phyloP scores from a whole-genome alignment of 2,888 invertebrate species.

The Choristoneura rosaceana region DNA sequence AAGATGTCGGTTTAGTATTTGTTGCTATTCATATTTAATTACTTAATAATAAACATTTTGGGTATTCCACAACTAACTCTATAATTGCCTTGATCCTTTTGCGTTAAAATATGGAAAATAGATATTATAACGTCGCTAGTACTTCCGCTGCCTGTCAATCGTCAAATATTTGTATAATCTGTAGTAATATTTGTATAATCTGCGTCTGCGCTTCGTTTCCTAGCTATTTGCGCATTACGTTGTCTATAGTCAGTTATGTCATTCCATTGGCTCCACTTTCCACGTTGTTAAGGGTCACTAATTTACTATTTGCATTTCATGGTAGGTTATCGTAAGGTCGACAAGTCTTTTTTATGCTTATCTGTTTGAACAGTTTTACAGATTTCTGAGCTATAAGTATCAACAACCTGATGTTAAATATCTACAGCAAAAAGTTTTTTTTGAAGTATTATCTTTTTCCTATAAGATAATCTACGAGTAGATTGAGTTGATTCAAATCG shows the following conservation, averaged over 20 bases:
- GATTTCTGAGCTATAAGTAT: background rate
- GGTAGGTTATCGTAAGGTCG: constrained; percentile 13
- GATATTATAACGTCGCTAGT: too few relatives aligned
- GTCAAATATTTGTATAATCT: constrained; percentile 10
- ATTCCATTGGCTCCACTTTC: constrained; percentile 61
- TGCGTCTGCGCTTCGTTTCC: constrained; percentile 14
- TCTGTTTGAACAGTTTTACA: background rate
- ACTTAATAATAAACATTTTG: background rate
- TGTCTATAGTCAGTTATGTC: constrained; percentile 43
- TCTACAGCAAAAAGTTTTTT: background rate
- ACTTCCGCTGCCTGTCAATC: background rate
- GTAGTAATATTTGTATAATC: constrained; percentile 10
- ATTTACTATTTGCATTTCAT: constrained; percentile 51
- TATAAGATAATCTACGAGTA: background rate
- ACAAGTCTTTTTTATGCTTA: background rate
- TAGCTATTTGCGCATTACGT: constrained; percentile 33
- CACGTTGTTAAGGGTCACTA: constrained; percentile 45
- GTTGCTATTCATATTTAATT: background rate
- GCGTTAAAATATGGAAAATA: too few relatives aligned
- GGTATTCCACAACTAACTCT: background rate
- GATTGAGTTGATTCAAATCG: background rate
- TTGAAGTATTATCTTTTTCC: background rate
- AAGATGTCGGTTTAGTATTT: constrained; percentile 3
- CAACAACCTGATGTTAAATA: background rate
- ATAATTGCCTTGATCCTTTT: too few relatives aligned